Evolutionary conservation across 2,888 invertebrate species (phyloP), one percentile per base, ranked within the genome.

Genomic region (Drosophila kanekoi): DNA sequence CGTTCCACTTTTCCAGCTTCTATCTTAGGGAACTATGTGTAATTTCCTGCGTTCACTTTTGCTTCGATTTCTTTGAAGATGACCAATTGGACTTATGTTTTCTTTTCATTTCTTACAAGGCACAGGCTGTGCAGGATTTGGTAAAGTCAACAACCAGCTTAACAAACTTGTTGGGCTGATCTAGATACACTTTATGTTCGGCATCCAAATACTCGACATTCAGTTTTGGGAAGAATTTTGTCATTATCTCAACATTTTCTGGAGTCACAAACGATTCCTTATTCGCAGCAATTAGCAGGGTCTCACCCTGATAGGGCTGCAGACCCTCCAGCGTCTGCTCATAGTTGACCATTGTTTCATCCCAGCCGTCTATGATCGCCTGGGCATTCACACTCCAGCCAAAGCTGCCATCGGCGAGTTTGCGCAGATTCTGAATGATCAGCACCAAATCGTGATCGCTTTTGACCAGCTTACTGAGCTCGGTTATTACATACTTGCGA

Each of bases 201-300:
- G 70, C 47, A 28, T 82, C 64, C 9, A 79, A 43, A 37, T 56
- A 67, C 43, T 68, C 28, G 2, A 72, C 72, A 9, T 41, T 40
- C 5, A 70, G 14, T 0, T 75, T 66, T 6, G 79, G 75, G 37
- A 80, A 80, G 16, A 61, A 75, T 4, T 44, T 54, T 13, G 23
- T 28, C 60, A 71, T 79, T 1, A 18, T 48, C 5, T 28, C 2
- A 0, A 79, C 16, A 20, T 59, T 59, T 0, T n/a, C 0, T 6
- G 28, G 9, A 2, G 64, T 65, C 1, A 76, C 64, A 18, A 53
- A 74, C 1, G 18, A 20, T 0, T 54, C 43, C n/a, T 32, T 33
- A 1, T 16, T 54, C 2, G 38, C 68, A 1, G 64, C 67, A 20
- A 83, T 70, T 1, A 80, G 58, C 0, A 82, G 20, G 0, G 67